phyloP scores from a whole-genome alignment of 2,797 vertebrate species.

The Myiotriccus ornatus region DNA sequence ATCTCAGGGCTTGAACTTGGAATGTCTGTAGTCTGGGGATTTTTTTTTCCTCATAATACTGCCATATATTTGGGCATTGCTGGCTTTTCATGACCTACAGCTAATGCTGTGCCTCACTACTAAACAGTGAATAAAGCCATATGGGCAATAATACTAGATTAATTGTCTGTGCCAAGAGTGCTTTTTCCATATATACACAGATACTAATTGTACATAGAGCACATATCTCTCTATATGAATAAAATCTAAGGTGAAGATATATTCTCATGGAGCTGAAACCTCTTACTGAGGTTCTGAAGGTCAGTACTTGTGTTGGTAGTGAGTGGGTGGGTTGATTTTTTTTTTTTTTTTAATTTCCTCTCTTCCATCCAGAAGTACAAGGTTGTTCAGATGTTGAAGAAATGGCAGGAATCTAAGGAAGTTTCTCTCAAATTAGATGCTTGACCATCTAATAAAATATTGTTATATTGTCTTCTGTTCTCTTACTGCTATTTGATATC shows the following conservation, averaged over 20 bases:
- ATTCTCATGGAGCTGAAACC: background rate
- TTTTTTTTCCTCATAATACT: background rate
- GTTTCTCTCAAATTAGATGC: background rate
- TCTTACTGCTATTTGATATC: background rate
- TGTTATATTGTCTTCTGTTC: background rate
- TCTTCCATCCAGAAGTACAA: background rate
- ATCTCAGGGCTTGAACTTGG: background rate
- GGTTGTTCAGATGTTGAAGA: background rate
- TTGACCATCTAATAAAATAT: background rate
- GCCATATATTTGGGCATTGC: background rate
- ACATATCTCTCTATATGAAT: background rate
- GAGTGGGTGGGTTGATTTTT: background rate
- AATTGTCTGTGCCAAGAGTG: background rate
- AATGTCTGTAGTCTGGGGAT: background rate
- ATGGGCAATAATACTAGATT: background rate
- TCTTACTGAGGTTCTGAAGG: background rate
- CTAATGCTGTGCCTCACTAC: background rate
- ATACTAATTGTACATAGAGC: background rate
- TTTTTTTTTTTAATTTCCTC: background rate
- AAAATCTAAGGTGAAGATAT: background rate
- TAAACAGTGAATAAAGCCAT: background rate
- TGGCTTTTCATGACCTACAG: background rate
- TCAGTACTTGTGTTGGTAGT: background rate
- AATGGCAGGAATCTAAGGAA: background rate
- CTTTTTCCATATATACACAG: background rate